Base-by-base conservation (phyloP, 2,797 vertebrate species). In the Balearica regulorum region DNA sequence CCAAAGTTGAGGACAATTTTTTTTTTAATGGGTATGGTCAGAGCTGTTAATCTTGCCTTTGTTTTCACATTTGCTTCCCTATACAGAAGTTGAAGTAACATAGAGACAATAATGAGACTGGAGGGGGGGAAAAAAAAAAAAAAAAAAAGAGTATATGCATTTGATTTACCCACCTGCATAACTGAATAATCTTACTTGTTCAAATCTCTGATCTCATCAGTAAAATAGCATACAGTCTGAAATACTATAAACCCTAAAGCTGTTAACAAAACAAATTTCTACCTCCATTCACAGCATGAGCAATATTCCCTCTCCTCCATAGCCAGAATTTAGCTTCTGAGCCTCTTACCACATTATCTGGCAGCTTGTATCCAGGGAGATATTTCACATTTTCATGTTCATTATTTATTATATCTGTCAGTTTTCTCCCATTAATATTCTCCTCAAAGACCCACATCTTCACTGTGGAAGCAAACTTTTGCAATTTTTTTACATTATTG, bases 381-480 rank as follows among this genome's bases (percentile, higher is more conserved):
- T 99, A 99, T 90, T 99, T 99, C 51, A 99, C 95, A 73, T 99
- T 99, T 95, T 99, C 99, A 8, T 99, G 99, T 43, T 99, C 98
- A 2, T 96, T 98, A 97, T 99, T 99, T 97, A 99, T 99, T 94
- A 99, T 99, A 88, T 99, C 99, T 12, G 98, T 99, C 91, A 99
- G 97, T 95, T 99, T 99, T 93, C 98, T 98, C 64, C 98, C 99
- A 41, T 99, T 97, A 87, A 99, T 65, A 7, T 97, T 98, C 97
- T 99, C 99, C 96, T 99, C 99, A 57, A 98, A 99, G 85, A 99
- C 99, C 99, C 99, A 99, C 99, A 99, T 99, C 87, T 99, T 99
- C 94, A 99, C 99, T 0, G 98, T 98, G 86, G 98, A 97, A 89
- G 98, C 98, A 90, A 99, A 99, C 80, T 97, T 98, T 76, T 98